Conservation (phyloP, 2,888 invertebrate genomes). For the Cantharis flavilabris region DNA sequence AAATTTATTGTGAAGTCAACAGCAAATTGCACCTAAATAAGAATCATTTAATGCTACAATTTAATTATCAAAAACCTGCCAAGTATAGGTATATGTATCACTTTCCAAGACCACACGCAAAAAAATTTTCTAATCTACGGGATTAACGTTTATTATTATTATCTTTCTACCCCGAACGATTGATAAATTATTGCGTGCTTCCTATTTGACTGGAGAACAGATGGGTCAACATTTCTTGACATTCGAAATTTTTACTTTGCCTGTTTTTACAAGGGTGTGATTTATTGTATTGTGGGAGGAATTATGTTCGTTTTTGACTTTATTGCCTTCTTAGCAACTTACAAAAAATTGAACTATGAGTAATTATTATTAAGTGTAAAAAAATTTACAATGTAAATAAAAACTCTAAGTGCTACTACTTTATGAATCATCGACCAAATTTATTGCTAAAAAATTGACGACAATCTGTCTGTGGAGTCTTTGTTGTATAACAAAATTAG, state of each 20-base stretch:
- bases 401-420: not conserved
- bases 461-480: not conserved
- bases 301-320: not conserved
- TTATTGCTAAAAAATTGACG: not conserved
- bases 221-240: conserved; percentile 38
- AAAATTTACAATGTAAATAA: not conserved
- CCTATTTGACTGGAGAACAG: conserved; percentile 33
- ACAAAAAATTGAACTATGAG: conserved; percentile 24
- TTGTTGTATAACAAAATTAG: not conserved
- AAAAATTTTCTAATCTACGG: conserved; percentile 8
- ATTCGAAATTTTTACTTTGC: conserved; percentile 31
- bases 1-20: not conserved
- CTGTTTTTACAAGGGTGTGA: conserved; percentile 43
- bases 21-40: not conserved
- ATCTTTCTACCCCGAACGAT: conserved; percentile 30
- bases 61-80: not conserved
- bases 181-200: conserved; percentile 37
- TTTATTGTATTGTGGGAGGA: conserved; percentile 38
- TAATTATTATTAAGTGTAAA: conserved; percentile 5
- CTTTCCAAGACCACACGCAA: conserved; percentile 4
- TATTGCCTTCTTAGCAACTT: not conserved
- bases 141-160: not conserved
- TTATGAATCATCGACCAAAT: not conserved
- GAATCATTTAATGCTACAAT: not conserved
- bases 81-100: not conserved